phyloP scores from a whole-genome alignment of 2,797 vertebrate species.

The Holocentrus rufus region DNA sequence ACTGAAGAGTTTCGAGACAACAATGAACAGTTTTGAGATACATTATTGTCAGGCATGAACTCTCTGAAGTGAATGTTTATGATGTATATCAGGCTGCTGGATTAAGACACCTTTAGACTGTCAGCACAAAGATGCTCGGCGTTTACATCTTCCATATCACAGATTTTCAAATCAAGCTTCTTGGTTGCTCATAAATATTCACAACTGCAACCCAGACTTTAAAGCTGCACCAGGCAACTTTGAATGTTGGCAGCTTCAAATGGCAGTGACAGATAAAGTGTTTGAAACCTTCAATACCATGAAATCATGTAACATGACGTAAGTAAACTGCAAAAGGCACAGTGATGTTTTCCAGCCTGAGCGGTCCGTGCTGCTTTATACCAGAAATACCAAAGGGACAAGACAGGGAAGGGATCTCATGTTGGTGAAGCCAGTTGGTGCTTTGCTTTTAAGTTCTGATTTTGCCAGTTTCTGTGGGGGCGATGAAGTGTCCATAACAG shows the following conservation, averaged over 20 bases:
- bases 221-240: constrained; percentile 63
- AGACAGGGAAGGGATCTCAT: no score
- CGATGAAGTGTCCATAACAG: no score
- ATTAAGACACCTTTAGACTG: background rate
- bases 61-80: background rate
- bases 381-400: background rate
- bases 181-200: constrained; percentile 56
- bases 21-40: background rate
- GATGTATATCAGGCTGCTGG: background rate
- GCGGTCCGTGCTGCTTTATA: constrained; percentile 17
- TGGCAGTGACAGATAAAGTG: no score
- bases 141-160: constrained; percentile 16
- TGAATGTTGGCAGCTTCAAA: background rate
- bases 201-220: constrained; percentile 45
- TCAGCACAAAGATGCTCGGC: constrained; percentile 14
- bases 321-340: constrained; percentile 6
- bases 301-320: constrained; percentile 4
- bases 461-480: no score
- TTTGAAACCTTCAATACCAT: constrained; percentile 7
- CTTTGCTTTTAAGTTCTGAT: no score
- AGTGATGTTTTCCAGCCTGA: constrained; percentile 10
- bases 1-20: constrained; percentile 12
- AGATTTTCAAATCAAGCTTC: constrained; percentile 38
- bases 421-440: no score
- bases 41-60: background rate